A percentile compares a stretch with the other conserved stretches of the same genome.
These are phyloP conservation scores for Amphipyra berbera DNA, from an alignment of 2,888 invertebrate genomes.

Conservation along the genomic window DNA sequence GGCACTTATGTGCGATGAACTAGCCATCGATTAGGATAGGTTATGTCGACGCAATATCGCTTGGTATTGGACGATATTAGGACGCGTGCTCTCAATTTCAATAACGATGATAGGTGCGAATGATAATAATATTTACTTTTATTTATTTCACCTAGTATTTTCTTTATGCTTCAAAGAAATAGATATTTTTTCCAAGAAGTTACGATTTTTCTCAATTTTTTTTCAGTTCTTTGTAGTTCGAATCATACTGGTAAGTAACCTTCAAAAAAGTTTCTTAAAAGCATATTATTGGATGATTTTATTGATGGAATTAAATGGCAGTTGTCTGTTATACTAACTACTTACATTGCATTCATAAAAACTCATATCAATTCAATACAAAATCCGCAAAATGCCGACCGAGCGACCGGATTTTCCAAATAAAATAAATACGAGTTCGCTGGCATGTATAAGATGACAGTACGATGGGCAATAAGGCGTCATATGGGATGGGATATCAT, in stretches of 20 bases:
- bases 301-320: too few species aligned
- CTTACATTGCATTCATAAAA: too few species aligned
- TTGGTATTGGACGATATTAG: background rate
- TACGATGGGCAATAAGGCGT: slow-evolving; percentile 34
- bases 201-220: too few species aligned
- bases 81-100: background rate
- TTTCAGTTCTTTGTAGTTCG: too few species aligned
- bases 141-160: too few species aligned
- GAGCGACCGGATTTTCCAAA: slow-evolving; percentile 15
- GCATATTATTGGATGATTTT: too few species aligned
- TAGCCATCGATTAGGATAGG: slow-evolving; percentile 29
- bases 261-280: too few species aligned
- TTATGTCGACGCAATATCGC: slow-evolving; percentile 8
- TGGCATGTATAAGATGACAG: slow-evolving; percentile 18
- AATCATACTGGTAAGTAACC: too few species aligned
- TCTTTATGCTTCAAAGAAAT: too few species aligned
- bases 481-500: slow-evolving; percentile 40
- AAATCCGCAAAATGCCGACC: background rate
- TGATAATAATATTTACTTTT: too few species aligned
- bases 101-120: background rate
- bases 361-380: background rate
- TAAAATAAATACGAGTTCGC: slow-evolving; percentile 7
- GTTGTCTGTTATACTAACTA: too few species aligned
- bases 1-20: slow-evolving; percentile 27
- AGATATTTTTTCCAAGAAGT: too few species aligned